Percentiles rank a stretch among this genome's conserved stretches.
These are phyloP conservation scores for Variabilichromis moorii DNA, from an alignment of 2,113 vertebrate species.

Conservation along the genomic window DNA sequence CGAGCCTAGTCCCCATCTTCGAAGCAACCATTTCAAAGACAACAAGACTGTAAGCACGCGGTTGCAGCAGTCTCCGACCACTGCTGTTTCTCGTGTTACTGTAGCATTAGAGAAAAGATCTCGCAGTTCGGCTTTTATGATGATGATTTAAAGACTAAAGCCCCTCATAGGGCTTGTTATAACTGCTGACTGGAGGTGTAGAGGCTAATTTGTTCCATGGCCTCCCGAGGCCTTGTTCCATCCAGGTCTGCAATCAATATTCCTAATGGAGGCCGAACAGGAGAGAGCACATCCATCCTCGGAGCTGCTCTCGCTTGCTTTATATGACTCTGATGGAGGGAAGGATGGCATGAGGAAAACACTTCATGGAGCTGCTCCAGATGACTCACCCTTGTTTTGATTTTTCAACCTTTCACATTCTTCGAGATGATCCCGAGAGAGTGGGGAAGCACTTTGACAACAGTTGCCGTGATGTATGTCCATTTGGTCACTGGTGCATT, in stretches of 20 bases:
- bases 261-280: conserved; percentile 52
- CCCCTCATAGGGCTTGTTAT: conserved; percentile 21
- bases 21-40: neutral
- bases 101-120: neutral
- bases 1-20: neutral
- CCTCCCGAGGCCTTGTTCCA: conserved; percentile 37
- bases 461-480: neutral
- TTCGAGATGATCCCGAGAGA: neutral
- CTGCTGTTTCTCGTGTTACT: neutral
- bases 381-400: conserved; percentile 36
- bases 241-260: conserved; percentile 56
- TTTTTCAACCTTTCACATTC: conserved; percentile 17
- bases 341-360: neutral
- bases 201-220: conserved; percentile 49
- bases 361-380: neutral
- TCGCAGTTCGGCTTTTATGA: neutral
- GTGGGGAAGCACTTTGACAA: neutral
- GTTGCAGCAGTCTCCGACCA: neutral
- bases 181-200: conserved; percentile 36
- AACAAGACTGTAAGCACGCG: accelerated
- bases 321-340: neutral
- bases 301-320: neutral
- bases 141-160: conserved; percentile 10
- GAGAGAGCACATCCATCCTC: conserved; percentile 33
- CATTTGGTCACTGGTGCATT: neutral